Base-by-base conservation (phyloP, 2,113 vertebrate genomes). In the Dascyllus trimaculatus region DNA sequence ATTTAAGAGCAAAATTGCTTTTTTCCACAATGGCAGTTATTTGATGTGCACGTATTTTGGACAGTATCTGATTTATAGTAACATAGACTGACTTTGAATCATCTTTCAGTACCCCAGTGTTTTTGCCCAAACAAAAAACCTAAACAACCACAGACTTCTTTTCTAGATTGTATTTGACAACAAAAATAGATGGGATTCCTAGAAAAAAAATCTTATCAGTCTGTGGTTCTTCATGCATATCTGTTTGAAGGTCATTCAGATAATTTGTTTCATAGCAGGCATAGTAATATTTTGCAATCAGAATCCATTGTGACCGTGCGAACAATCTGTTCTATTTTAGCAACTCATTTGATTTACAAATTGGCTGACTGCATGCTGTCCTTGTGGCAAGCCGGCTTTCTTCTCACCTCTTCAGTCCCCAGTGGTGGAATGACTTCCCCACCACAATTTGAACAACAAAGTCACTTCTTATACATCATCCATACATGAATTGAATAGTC, bases 301-400 rank as follows among this genome's bases (percentile, higher is more conserved):
- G 25, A 82, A 56, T 72, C 70, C 79, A 59, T 58, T 38, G 73
- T 76, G 67, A 82, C 62, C 48, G 63, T 54, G 38, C 72, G 75
- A 84, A 87, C 81, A 81, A 78, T 84, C 69, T 78, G 65, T 46
- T 80, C 66, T 87, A 60, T 87, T 80, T 88, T 67, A 79, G 59
- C 11, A 71, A 52, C 81, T 86, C 66, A 89, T 91, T 89, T 89
- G 81, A 77, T 88, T 89, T 77, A 83, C 85, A 89, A 90, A 90
- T 90, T 62, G 59, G 35, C 52, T 11, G 11, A 60, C 70, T 82
- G 49, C 21, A 67, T 71, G 43, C 17, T 61, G 52, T 82, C 70
- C 71, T 76, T 43, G 72, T 43, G 57, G 83, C 59, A 70, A 56
- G 74, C 22, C 2, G 0, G 2, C 73, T 82, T 89, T 85, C 74